These are phyloP conservation scores for Papilio polyxenes DNA, from an alignment of 1,140 invertebrate genomes.

Conservation along the genomic window DNA sequence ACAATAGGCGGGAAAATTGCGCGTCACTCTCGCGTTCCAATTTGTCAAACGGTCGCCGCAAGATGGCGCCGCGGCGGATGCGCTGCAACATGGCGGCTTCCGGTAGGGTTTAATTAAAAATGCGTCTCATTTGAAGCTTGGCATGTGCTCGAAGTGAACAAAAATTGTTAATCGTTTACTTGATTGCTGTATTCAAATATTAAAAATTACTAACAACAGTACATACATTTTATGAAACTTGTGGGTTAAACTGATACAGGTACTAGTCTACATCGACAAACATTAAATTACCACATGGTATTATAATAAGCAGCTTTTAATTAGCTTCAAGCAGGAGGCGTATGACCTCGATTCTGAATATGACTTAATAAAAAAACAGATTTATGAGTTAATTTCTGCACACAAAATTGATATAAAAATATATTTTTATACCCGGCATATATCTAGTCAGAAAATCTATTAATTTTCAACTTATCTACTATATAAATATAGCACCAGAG, in stretches of 20 bases:
- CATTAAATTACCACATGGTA: not conserved
- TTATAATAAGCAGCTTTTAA: conserved; percentile 8
- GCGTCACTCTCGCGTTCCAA: conserved; percentile 79
- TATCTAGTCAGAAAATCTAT: no score
- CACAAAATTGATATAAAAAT: not conserved
- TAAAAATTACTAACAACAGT: not conserved
- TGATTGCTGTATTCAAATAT: conserved; percentile 18
- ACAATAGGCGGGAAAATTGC: conserved; percentile 80
- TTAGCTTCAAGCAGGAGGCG: not conserved
- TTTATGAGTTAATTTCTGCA: not conserved
- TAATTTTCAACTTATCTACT: no score
- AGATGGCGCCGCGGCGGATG: conserved; percentile 75
- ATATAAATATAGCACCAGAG: no score
- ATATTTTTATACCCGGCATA: not conserved
- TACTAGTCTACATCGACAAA: not conserved
- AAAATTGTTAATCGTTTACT: conserved; percentile 60
- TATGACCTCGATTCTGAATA: not conserved
- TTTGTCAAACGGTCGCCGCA: conserved; percentile 79
- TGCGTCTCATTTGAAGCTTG: conserved; percentile 73
- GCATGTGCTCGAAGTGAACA: conserved; percentile 54
- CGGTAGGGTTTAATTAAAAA: conserved; percentile 79
- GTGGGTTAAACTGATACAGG: not conserved
- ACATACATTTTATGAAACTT: not conserved
- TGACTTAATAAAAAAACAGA: not conserved
- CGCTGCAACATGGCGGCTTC: conserved; percentile 74